A percentile compares a stretch with the other conserved stretches of the same genome.
phyloP scores from a whole-genome alignment of 1,140 invertebrate genomes.

The Drosophila elegans region DNA sequence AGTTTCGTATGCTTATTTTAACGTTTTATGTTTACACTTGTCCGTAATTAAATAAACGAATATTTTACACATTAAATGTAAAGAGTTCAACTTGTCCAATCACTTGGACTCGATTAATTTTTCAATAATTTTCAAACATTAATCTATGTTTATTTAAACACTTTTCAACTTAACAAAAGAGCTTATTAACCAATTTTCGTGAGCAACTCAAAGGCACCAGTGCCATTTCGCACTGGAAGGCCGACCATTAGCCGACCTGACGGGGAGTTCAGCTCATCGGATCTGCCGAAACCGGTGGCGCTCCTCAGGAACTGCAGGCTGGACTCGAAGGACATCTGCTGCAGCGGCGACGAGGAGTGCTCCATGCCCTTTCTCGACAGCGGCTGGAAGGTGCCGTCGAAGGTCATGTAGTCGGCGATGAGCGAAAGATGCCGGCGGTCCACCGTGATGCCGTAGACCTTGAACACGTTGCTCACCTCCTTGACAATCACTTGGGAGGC shows the following conservation, averaged over 20 bases:
- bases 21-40: constrained; percentile 35
- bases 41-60: constrained; percentile 32
- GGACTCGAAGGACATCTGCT: constrained; percentile 99
- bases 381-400: constrained; percentile 94
- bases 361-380: constrained; percentile 96
- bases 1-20: constrained; percentile 30
- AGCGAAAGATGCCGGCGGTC: constrained; percentile 96
- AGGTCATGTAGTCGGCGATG: constrained; percentile 99
- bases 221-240: constrained; percentile 92
- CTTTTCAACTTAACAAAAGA: constrained; percentile 1
- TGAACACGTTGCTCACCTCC: constrained; percentile 97
- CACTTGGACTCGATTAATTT: too few species aligned
- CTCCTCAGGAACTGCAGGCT: constrained; percentile 94
- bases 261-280: constrained; percentile 93
- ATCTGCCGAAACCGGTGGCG: constrained; percentile 89
- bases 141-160: neutral
- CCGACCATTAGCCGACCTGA: constrained; percentile 96
- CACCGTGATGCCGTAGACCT: constrained; percentile 97
- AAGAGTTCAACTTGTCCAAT: too few species aligned
- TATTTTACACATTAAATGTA: constrained; percentile 6
- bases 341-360: constrained; percentile 94
- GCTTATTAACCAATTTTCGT: constrained; percentile 70
- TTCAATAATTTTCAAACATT: neutral
- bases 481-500: constrained; percentile 94
- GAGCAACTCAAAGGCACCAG: constrained; percentile 89